Percentiles rank a stretch among this genome's conserved stretches.
phyloP scores from a whole-genome alignment of 1,140 invertebrate species.

The Ruditapes philippinarum region DNA sequence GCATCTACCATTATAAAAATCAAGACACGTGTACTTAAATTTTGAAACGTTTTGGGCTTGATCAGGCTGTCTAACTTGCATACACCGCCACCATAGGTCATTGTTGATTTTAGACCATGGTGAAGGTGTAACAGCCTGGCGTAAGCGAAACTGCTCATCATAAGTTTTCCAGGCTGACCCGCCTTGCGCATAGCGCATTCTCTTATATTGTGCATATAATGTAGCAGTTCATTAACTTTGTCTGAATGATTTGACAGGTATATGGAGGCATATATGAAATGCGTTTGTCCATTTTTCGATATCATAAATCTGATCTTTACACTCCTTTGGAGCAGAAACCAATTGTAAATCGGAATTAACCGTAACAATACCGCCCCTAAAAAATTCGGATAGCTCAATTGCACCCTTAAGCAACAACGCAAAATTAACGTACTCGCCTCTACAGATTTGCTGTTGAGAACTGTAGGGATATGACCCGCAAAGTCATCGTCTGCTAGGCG shows the following conservation, averaged over 20 bases:
- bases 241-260: background rate
- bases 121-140: too few species aligned
- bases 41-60: too few species aligned
- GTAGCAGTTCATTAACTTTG: slow-evolving; percentile 1
- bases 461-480: background rate
- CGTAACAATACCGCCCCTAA: background rate
- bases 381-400: slow-evolving; percentile 4
- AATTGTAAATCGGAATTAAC: background rate
- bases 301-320: background rate
- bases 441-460: background rate
- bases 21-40: too few species aligned
- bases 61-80: too few species aligned
- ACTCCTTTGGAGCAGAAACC: background rate
- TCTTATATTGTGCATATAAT: slow-evolving; percentile 26
- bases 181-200: slow-evolving; percentile 24
- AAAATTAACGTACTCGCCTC: background rate
- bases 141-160: too few species aligned
- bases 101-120: too few species aligned
- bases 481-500: slow-evolving; percentile 1
- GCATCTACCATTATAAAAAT: too few species aligned
- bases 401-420: slow-evolving; percentile 2
- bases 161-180: too few species aligned
- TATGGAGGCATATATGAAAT: slow-evolving; percentile 7
- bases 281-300: slow-evolving; percentile 39
- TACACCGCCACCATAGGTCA: too few species aligned